phyloP scores from a whole-genome alignment of 2,888 invertebrate species.

The Piscicola geometra region DNA sequence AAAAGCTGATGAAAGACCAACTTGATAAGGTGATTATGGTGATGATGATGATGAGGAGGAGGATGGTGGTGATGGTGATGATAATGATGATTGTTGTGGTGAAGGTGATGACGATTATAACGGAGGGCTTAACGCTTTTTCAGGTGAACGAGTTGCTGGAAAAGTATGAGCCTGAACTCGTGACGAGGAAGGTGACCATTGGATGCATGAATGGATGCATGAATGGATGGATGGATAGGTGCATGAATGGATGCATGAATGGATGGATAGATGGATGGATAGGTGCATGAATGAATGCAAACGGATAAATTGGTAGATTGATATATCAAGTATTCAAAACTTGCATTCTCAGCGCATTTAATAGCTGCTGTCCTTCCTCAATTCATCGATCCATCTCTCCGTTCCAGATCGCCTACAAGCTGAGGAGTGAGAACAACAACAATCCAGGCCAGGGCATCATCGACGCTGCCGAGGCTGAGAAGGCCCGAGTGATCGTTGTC shows the following conservation, averaged over 20 bases:
- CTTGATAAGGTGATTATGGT: constrained; percentile 30
- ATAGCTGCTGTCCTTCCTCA: no score
- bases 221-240: neutral
- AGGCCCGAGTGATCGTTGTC: constrained; percentile 38
- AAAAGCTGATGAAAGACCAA: constrained; percentile 38
- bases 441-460: constrained; percentile 41
- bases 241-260: neutral
- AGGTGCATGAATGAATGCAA: no score
- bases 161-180: constrained; percentile 22
- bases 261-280: neutral
- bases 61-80: constrained; percentile 29
- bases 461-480: constrained; percentile 36
- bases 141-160: constrained; percentile 26
- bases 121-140: no score
- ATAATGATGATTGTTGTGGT: constrained; percentile 1
- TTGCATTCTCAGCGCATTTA: no score
- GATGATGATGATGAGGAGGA: constrained; percentile 32
- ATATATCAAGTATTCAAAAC: no score
- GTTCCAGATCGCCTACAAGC: constrained; percentile 38
- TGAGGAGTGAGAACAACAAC: constrained; percentile 36
- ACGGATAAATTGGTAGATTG: no score
- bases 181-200: constrained; percentile 6
- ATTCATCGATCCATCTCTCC: no score
- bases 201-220: no score
- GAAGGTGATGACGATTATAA: no score